phyloP scores from a whole-genome alignment of 1,140 invertebrate genomes.

The Cecropterus lyciades region DNA sequence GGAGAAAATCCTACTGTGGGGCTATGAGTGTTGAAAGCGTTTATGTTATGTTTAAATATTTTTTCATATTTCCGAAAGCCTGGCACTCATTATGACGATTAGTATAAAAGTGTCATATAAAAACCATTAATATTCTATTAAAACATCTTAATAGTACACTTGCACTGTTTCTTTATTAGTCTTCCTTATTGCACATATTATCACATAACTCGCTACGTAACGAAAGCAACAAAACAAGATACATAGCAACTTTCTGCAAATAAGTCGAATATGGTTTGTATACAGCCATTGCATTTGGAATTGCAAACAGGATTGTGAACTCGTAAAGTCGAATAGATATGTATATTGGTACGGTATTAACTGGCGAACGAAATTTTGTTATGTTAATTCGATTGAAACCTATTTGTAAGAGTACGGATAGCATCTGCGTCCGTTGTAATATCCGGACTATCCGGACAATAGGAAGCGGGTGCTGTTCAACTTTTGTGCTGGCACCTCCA shows the following conservation, averaged over 20 bases:
- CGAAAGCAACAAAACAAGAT: too few relatives aligned
- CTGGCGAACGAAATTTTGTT: conserved; percentile 31
- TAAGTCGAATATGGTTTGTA: conserved; percentile 6
- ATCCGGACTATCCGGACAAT: conserved; percentile 28
- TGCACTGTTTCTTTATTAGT: too few relatives aligned
- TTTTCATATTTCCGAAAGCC: too few relatives aligned
- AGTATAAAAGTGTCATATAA: too few relatives aligned
- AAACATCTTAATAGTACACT: too few relatives aligned
- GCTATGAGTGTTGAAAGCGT: too few relatives aligned
- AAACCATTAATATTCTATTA: too few relatives aligned
- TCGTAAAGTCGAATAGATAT: conserved; percentile 2
- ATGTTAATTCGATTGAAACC: conserved; percentile 31
- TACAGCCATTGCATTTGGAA: conserved; percentile 2
- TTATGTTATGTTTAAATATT: too few relatives aligned
- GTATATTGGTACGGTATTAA: conserved; percentile 14
- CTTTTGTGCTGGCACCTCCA: conserved; percentile 33
- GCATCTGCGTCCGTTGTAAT: conserved; percentile 34
- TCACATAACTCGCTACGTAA: too few relatives aligned
- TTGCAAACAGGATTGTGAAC: conserved; percentile 22
- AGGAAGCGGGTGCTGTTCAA: conserved; percentile 27
- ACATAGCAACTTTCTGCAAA: conserved; percentile 3
- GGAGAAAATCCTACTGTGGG: too few relatives aligned
- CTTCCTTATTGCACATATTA: too few relatives aligned
- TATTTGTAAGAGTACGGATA: conserved; percentile 27
- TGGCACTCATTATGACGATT: too few relatives aligned